Evolutionary conservation across 35 echinoderm and acorn worm species (phyloP).

Genomic region (Chiridota heheva): DNA sequence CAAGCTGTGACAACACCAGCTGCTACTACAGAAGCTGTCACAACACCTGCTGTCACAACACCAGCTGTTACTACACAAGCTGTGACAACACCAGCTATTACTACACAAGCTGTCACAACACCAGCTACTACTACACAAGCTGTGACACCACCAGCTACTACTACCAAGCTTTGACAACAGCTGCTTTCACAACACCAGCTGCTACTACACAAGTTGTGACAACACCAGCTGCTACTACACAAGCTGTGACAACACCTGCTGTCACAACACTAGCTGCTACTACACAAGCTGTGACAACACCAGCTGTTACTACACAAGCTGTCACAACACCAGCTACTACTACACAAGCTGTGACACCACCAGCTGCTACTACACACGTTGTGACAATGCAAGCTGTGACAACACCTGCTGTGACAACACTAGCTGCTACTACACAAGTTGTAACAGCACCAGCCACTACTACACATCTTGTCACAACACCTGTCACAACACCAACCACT

Average conservation of each 20-base stretch:
- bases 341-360: not conserved
- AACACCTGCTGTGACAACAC: too few species aligned
- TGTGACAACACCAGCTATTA: too few species aligned
- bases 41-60: conserved; percentile 24
- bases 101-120: not conserved
- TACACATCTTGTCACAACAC: conserved; percentile 16
- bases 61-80: too few species aligned
- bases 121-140: not conserved
- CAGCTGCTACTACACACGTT: not conserved
- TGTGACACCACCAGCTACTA: not conserved
- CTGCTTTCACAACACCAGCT: not conserved
- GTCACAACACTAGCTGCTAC: not conserved
- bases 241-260: not conserved
- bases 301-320: not conserved
- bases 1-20: conserved; percentile 11
- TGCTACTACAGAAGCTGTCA: conserved; percentile 12
- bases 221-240: not conserved
- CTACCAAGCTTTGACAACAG: conserved; percentile 1
- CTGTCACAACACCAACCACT: not conserved
- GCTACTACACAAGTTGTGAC: not conserved
- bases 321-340: too few species aligned
- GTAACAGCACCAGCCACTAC: conserved; percentile 10
- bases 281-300: not conserved
- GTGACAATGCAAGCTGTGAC: conserved; percentile 3
- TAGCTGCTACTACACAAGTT: not conserved